Base-by-base conservation (phyloP, 2,888 invertebrate genomes). In the Gryllus longicercus region DNA sequence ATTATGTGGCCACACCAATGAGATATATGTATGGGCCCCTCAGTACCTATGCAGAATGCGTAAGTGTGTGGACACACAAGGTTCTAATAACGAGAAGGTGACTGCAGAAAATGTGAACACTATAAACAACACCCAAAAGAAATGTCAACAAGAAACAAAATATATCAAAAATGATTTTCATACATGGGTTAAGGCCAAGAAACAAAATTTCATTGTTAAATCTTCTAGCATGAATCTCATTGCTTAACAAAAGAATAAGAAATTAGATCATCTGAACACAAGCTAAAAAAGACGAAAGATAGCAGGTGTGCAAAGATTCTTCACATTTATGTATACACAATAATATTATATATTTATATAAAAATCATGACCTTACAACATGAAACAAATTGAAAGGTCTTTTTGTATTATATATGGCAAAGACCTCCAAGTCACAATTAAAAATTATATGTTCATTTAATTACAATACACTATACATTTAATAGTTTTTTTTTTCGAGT, bases 401-500 rank as follows among this genome's bases (percentile, higher is more conserved):
- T 63, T n/a, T 18, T 63, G 16, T 16, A 75, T 12, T 79, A 75
- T 75, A 79, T 74, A 75, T 77, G 77, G 49, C 77, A 77, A 77
- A 77, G 77, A 49, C 63, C 63, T 63, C n/a, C 63, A 63, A 63
- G 16, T 63, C n/a, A 18, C 14, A 63, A 63, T 63, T 63, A 18
- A 63, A 63, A 63, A 63, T 63, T n/a, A 18, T 63, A n/a, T 63
- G 16, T 63, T 63, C 63, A 18, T 14, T 63, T n/a, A 63, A 63
- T 63, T 18, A 63, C 16, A 18, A 63, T 63, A n/a, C 12, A 18
- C 63, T 63, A 63, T 63, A 63, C 63, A 63, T n/a, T 18, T 63
- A 63, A 63, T 79, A 79, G 75, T 74, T 21, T 21, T 21, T 21
- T 74, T 79, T 78, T 51, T 74, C 75, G 74, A 79, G 78, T 49